Evolutionary conservation across 2,113 vertebrate genomes (phyloP).

Genomic region (Chelonoidis abingdonii): DNA sequence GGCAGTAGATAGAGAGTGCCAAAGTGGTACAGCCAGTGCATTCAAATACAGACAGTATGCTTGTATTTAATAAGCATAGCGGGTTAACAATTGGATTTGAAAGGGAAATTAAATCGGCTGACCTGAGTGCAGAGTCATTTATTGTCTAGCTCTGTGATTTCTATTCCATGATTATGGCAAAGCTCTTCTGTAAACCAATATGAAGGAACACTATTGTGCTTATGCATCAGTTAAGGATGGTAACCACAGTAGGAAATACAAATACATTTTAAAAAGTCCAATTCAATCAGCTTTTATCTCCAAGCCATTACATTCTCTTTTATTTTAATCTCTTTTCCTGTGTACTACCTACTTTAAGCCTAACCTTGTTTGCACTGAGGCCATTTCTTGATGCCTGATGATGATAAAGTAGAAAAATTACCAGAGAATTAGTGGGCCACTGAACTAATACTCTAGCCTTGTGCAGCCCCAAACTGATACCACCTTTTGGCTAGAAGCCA

Average conservation of each 20-base stretch:
- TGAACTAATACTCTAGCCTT: background rate
- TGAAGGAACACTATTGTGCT: constrained; percentile 57
- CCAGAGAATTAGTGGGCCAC: background rate
- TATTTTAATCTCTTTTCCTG: constrained; percentile 51
- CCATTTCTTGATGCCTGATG: constrained; percentile 30
- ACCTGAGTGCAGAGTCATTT: constrained; percentile 66
- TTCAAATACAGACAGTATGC: constrained; percentile 60
- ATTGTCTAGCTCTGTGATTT: constrained; percentile 66
- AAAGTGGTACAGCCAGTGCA: constrained; percentile 37
- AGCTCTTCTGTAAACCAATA: constrained; percentile 68
- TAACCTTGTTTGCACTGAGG: constrained; percentile 14
- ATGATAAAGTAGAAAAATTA: constrained; percentile 38
- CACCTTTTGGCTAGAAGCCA: background rate
- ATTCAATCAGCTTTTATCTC: constrained; percentile 69
- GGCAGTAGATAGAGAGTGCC: constrained; percentile 45
- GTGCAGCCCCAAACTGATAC: background rate
- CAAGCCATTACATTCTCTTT: constrained; percentile 44
- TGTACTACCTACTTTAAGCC: constrained; percentile 11
- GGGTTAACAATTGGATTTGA: constrained; percentile 76
- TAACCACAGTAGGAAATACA: constrained; percentile 62
- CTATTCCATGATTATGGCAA: constrained; percentile 63
- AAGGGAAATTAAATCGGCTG: constrained; percentile 80
- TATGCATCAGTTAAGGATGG: constrained; percentile 55
- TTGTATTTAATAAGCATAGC: constrained; percentile 76
- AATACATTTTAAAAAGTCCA: constrained; percentile 63